Evolutionary conservation across 1,140 invertebrate species (phyloP).

Genomic region (Vanessa atalanta): DNA sequence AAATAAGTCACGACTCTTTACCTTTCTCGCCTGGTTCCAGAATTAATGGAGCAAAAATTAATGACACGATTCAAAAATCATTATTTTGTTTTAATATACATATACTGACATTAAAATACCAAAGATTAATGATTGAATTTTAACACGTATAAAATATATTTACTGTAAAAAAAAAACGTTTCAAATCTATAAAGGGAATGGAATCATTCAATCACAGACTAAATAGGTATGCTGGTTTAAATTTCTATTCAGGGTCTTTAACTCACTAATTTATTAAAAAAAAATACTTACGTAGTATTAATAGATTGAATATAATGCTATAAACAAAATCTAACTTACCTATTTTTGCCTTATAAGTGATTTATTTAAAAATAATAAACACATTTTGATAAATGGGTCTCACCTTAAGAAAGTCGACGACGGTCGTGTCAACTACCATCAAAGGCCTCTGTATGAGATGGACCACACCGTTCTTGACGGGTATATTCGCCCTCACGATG

Average conservation of each 20-base stretch:
- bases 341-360: background rate
- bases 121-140: background rate
- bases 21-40: conserved; percentile 77
- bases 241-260: background rate
- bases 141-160: background rate
- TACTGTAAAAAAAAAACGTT: background rate
- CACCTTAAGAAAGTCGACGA: conserved; percentile 92
- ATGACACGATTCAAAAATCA: conserved; percentile 56
- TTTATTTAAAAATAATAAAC: background rate
- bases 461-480: conserved; percentile 94
- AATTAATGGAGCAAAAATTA: conserved; percentile 74
- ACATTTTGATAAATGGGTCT: conserved; percentile 10
- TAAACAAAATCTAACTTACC: conserved; percentile 1
- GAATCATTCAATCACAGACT: too few relatives aligned
- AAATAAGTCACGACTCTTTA: conserved; percentile 64
- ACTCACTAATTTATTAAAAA: background rate
- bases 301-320: background rate
- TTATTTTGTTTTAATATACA: background rate
- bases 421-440: conserved; percentile 92
- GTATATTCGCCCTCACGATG: conserved; percentile 95
- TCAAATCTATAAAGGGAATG: too few relatives aligned
- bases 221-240: background rate
- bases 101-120: background rate
- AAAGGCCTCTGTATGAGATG: conserved; percentile 94
- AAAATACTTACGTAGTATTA: background rate